Evolutionary conservation across 2,113 vertebrate genomes (phyloP).

Genomic region (Paratilapia polleni): DNA sequence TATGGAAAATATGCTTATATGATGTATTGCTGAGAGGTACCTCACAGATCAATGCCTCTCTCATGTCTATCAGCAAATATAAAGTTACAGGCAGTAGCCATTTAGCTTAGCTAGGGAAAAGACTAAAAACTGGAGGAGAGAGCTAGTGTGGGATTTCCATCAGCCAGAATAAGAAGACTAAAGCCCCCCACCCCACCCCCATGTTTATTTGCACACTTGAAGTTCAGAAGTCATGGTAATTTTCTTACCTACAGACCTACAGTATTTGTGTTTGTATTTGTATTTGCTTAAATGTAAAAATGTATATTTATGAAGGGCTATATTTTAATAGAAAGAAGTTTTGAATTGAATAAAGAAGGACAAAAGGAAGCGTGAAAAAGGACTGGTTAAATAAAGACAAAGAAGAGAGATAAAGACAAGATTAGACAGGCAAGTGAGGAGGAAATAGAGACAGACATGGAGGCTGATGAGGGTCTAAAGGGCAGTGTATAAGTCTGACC

Average conservation of each 20-base stretch:
- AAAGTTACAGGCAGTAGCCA: neutral
- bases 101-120: neutral
- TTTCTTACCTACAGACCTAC: neutral
- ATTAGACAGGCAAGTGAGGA: neutral
- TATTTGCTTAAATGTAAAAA: neutral
- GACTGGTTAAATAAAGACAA: fast-evolving
- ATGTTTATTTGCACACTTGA: neutral
- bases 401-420: neutral
- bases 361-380: neutral
- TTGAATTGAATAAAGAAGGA: neutral
- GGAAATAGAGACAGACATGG: conserved; percentile 15
- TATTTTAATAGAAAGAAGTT: neutral
- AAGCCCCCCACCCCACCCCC: too few relatives aligned
- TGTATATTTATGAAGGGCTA: neutral
- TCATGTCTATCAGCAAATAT: neutral
- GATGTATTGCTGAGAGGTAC: neutral
- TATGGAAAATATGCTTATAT: neutral
- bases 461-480: conserved; percentile 56
- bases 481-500: conserved; percentile 50
- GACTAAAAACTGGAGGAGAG: neutral
- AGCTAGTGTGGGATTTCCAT: too few relatives aligned
- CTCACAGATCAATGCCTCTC: neutral
- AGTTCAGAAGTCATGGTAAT: neutral
- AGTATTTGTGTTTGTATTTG: neutral
- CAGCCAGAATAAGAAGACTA: too few relatives aligned